These are phyloP conservation scores for Cetonia aurata DNA, from an alignment of 2,888 invertebrate species.

Conservation along the genomic window DNA sequence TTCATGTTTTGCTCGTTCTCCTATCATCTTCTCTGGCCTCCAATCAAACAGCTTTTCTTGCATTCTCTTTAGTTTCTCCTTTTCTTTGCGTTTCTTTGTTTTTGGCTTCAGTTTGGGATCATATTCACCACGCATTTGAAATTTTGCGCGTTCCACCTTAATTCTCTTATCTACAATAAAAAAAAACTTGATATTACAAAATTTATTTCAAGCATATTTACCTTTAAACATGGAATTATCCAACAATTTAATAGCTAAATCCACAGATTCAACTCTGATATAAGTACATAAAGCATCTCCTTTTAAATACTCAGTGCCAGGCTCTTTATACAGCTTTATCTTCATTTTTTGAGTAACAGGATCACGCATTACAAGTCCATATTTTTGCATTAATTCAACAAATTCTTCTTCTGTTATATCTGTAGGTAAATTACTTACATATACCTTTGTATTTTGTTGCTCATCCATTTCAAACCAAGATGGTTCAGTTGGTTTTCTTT, in stretches of 20 bases:
- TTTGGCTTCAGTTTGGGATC: slow-evolving; percentile 94
- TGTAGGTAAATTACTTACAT: slow-evolving; percentile 91
- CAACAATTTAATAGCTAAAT: slow-evolving; percentile 89
- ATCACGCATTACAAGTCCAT: slow-evolving; percentile 94
- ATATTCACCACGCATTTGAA: slow-evolving; percentile 93
- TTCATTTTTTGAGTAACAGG: slow-evolving; percentile 84
- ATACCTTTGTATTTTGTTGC: slow-evolving; percentile 93
- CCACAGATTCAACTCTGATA: slow-evolving; percentile 95
- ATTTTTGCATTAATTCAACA: slow-evolving; percentile 94
- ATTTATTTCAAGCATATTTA: background rate
- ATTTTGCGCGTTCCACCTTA: slow-evolving; percentile 92
- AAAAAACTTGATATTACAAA: background rate
- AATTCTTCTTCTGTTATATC: slow-evolving; percentile 92
- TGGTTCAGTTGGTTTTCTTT: slow-evolving; percentile 70
- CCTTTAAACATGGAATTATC: slow-evolving; percentile 89
- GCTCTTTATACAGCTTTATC: slow-evolving; percentile 91
- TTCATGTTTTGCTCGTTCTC: slow-evolving; percentile 90
- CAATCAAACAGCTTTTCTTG: slow-evolving; percentile 97
- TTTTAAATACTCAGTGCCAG: slow-evolving; percentile 84
- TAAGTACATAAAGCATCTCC: slow-evolving; percentile 98
- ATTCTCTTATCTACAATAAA: slow-evolving; percentile 71
- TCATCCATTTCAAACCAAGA: slow-evolving; percentile 94
- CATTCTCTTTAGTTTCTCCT: slow-evolving; percentile 91
- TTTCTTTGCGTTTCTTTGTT: slow-evolving; percentile 88
- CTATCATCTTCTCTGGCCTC: slow-evolving; percentile 92